Percentiles rank a stretch among this genome's conserved stretches.
These are phyloP conservation scores for Beroe ovata DNA, from an alignment of 37 sponge, comb jelly and placozoan genomes.

Conservation along the genomic window DNA sequence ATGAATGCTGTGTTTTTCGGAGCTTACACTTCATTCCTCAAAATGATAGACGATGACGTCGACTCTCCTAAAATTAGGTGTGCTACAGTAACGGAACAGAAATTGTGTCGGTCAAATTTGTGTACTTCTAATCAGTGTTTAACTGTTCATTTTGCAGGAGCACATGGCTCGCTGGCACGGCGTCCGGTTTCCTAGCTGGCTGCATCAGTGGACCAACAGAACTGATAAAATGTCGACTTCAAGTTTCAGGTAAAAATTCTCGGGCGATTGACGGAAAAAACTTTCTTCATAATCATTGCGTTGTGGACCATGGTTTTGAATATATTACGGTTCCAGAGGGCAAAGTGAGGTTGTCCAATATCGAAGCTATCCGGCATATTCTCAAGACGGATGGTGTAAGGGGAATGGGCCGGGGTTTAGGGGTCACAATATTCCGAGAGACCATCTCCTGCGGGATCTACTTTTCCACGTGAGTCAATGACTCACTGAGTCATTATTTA, in stretches of 20 bases:
- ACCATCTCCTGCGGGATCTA: constrained; percentile 24
- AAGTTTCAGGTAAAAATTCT: constrained; percentile 22
- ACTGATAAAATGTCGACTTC: constrained; percentile 50
- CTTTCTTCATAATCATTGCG: background rate
- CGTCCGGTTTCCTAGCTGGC: constrained; percentile 38
- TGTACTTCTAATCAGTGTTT: too few relatives aligned
- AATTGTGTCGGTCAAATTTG: too few relatives aligned
- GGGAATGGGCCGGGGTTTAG: constrained; percentile 36
- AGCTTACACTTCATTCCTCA: background rate
- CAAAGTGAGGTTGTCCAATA: background rate
- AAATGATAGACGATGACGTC: background rate
- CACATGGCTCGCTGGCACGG: constrained; percentile 28
- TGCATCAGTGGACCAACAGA: constrained; percentile 47
- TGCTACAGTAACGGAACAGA: background rate
- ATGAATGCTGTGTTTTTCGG: constrained; percentile 65
- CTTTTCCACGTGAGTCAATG: constrained; percentile 14
- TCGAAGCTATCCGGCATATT: background rate
- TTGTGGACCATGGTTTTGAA: background rate
- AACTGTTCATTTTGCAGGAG: too few relatives aligned
- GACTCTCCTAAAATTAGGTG: constrained; percentile 39
- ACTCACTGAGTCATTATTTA: too few relatives aligned
- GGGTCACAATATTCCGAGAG: background rate
- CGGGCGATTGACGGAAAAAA: too few relatives aligned
- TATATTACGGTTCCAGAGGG: too few relatives aligned
- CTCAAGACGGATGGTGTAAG: constrained; percentile 5